phyloP scores from a whole-genome alignment of 2,888 invertebrate genomes.

The Ypsolopha sequella region DNA sequence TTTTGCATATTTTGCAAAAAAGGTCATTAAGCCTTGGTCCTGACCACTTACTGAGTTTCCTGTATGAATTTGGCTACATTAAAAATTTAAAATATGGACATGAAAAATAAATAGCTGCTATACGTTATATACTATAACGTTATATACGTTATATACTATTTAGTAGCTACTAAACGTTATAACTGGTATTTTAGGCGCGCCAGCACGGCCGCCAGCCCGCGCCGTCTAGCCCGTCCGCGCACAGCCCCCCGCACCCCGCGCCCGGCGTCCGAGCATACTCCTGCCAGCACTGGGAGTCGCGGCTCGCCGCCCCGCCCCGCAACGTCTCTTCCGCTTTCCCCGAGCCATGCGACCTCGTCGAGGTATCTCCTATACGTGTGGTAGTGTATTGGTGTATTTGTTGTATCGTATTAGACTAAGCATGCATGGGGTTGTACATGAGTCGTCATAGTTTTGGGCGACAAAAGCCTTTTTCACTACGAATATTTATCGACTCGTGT shows the following conservation, averaged over 20 bases:
- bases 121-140: too few relatives aligned
- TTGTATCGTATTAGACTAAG: slow-evolving; percentile 8
- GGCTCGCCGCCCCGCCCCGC: slow-evolving; percentile 61
- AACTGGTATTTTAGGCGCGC: slow-evolving; percentile 39
- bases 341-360: slow-evolving; percentile 59
- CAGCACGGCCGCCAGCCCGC: slow-evolving; percentile 68
- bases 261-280: slow-evolving; percentile 72
- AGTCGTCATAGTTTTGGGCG: too few relatives aligned
- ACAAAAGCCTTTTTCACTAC: too few relatives aligned
- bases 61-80: too few relatives aligned
- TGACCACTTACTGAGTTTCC: too few relatives aligned
- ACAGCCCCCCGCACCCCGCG: slow-evolving; percentile 66
- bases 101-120: too few relatives aligned
- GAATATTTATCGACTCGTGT: too few relatives aligned
- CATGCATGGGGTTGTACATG: slow-evolving; percentile 5
- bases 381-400: slow-evolving; percentile 20
- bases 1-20: too few relatives aligned
- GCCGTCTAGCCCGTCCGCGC: slow-evolving; percentile 65
- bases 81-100: too few relatives aligned
- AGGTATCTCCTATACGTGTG: slow-evolving; percentile 50
- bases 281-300: slow-evolving; percentile 72
- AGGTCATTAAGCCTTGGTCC: too few relatives aligned
- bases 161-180: too few relatives aligned
- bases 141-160: too few relatives aligned
- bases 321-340: slow-evolving; percentile 60